Percentiles rank a stretch among this genome's conserved stretches.
These are phyloP conservation scores for Enteromius viviparus DNA, from an alignment of 2,797 vertebrate species.

Conservation along the genomic window DNA sequence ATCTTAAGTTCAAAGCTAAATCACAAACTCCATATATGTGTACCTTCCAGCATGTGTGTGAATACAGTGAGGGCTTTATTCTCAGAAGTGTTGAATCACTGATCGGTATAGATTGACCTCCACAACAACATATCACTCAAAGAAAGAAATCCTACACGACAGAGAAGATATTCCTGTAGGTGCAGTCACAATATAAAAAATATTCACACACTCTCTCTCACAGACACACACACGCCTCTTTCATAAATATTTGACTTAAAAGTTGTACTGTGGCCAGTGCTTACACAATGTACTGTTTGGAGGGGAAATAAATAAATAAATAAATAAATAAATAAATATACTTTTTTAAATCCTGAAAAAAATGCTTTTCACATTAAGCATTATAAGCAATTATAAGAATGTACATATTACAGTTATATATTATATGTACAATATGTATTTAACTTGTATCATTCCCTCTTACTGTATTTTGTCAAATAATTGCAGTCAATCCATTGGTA, in stretches of 20 bases:
- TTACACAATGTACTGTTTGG: background rate
- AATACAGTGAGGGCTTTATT: background rate
- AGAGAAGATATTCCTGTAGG: constrained; percentile 10
- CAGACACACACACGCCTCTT: constrained; percentile 2
- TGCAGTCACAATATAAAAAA: background rate
- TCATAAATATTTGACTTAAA: background rate
- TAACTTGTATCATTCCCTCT: no score
- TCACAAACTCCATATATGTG: background rate
- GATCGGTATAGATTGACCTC: background rate
- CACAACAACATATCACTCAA: background rate
- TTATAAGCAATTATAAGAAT: background rate
- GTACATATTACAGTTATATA: background rate
- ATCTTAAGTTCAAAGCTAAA: background rate
- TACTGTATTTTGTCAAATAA: background rate
- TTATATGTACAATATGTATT: background rate
- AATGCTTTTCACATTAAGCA: no score
- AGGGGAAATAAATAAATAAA: no score
- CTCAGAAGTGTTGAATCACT: background rate
- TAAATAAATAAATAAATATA: no score
- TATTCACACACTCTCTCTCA: background rate
- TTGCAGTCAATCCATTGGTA: background rate
- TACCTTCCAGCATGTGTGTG: background rate
- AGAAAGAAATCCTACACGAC: background rate
- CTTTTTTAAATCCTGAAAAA: background rate
- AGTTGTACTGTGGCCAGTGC: background rate